phyloP scores from a whole-genome alignment of 2,797 vertebrate genomes.

The Catostomus latipinnis region DNA sequence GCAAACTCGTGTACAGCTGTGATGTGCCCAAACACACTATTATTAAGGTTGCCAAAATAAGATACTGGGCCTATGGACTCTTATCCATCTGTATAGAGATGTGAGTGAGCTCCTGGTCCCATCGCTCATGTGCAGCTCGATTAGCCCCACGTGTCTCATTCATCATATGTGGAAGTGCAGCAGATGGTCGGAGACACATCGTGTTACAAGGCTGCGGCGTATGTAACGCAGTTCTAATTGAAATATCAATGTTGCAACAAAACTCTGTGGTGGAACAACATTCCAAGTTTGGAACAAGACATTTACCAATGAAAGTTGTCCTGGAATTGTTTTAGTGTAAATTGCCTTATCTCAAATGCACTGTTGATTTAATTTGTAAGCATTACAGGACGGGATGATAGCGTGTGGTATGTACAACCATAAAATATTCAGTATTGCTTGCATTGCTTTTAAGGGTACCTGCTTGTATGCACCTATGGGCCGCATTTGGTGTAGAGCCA shows the following conservation, averaged over 20 bases:
- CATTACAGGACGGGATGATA: no score
- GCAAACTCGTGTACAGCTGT: no score
- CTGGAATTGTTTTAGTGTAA: neutral
- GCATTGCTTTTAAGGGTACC: no score
- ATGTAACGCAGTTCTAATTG: slow-evolving; percentile 81
- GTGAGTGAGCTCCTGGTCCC: slow-evolving; percentile 65
- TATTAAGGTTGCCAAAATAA: neutral
- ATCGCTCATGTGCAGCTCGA: slow-evolving; percentile 81
- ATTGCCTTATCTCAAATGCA: neutral
- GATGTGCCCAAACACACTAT: no score
- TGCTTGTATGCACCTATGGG: no score
- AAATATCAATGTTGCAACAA: slow-evolving; percentile 81
- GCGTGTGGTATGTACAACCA: no score
- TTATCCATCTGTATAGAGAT: slow-evolving; percentile 63
- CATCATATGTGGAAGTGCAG: slow-evolving; percentile 78
- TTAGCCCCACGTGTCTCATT: slow-evolving; percentile 82
- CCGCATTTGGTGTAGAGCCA: no score
- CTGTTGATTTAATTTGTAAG: neutral
- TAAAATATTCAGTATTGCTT: no score
- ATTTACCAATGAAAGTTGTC: slow-evolving; percentile 11
- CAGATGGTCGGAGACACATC: slow-evolving; percentile 80
- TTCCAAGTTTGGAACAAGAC: slow-evolving; percentile 18
- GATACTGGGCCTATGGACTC: neutral
- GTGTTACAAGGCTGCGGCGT: slow-evolving; percentile 74
- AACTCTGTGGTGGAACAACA: neutral